Percentiles rank a stretch among this genome's conserved stretches.
Evolutionary conservation across 2,888 invertebrate species (phyloP).

Genomic region (Drosophila pegasa): DNA sequence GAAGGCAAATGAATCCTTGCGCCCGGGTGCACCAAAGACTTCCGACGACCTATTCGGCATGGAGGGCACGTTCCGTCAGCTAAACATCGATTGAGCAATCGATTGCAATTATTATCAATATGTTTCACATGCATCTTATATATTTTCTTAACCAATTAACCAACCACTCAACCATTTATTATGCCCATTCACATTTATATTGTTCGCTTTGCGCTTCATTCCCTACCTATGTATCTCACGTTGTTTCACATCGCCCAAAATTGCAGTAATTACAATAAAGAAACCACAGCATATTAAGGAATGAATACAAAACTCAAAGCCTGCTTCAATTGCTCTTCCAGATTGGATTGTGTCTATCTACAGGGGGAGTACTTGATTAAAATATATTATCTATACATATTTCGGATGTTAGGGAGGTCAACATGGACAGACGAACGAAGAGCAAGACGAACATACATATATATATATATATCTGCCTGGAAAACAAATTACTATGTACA

Average conservation of each 20-base stretch:
- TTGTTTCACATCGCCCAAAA: slow-evolving; percentile 46
- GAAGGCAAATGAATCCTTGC: slow-evolving; percentile 91
- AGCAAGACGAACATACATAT: too few species aligned
- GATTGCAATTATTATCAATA: slow-evolving; percentile 17
- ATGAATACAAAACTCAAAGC: slow-evolving; percentile 46
- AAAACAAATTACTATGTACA: background rate
- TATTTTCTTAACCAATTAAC: slow-evolving; percentile 42
- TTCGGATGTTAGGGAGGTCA: too few species aligned
- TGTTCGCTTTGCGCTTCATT: slow-evolving; percentile 72
- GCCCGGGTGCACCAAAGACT: slow-evolving; percentile 94
- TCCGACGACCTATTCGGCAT: slow-evolving; percentile 95
- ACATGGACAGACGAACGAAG: too few species aligned
- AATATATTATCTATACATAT: too few species aligned
- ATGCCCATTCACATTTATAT: slow-evolving; percentile 37
- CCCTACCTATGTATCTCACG: slow-evolving; percentile 34
- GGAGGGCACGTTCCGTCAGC: slow-evolving; percentile 94
- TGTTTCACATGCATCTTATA: slow-evolving; percentile 36
- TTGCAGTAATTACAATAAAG: slow-evolving; percentile 66
- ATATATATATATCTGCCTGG: background rate
- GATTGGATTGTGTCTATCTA: background rate
- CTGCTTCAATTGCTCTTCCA: background rate
- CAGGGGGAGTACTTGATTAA: too few species aligned
- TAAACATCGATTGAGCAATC: slow-evolving; percentile 93
- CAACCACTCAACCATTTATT: slow-evolving; percentile 55
- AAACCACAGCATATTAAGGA: slow-evolving; percentile 64